Percentiles rank a stretch among this genome's conserved stretches.
Conservation (phyloP, 2,113 vertebrate species). For the Formicarius rufipectus region DNA sequence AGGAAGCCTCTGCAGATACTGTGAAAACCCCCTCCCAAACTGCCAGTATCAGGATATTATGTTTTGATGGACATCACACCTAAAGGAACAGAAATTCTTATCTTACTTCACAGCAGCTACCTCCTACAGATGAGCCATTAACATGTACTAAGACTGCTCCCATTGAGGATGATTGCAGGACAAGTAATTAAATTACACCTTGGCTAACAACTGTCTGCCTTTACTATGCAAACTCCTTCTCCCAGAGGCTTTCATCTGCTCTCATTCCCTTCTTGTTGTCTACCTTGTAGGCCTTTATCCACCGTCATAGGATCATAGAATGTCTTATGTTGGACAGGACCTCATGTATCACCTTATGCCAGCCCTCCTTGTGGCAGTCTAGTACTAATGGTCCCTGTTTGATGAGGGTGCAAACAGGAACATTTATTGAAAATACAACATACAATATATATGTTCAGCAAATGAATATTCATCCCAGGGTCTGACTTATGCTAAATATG, state of each 20-base stretch:
- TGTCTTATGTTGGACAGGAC: background rate
- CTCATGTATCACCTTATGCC: background rate
- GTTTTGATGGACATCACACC: slow-evolving; percentile 32
- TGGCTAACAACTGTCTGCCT: background rate
- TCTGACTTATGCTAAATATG: too few relatives aligned
- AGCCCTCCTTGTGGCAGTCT: too few relatives aligned
- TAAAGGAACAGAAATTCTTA: background rate
- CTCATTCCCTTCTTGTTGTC: background rate
- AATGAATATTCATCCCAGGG: too few relatives aligned
- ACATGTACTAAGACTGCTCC: background rate
- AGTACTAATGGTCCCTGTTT: too few relatives aligned
- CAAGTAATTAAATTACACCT: background rate
- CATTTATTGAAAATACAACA: too few relatives aligned
- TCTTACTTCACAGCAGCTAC: slow-evolving; percentile 13
- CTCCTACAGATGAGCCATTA: background rate
- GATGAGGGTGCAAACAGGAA: too few relatives aligned
- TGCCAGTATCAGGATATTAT: slow-evolving; percentile 1
- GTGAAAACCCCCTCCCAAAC: slow-evolving; percentile 23
- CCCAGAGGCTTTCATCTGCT: background rate
- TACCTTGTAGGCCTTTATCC: background rate
- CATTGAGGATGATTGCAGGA: background rate
- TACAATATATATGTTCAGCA: too few relatives aligned
- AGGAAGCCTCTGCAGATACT: slow-evolving; percentile 6
- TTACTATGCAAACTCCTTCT: background rate
- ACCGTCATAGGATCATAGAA: background rate